Evolutionary conservation across 2,113 vertebrate genomes (phyloP).

Genomic region (Rhinolophus ferrumequinum): DNA sequence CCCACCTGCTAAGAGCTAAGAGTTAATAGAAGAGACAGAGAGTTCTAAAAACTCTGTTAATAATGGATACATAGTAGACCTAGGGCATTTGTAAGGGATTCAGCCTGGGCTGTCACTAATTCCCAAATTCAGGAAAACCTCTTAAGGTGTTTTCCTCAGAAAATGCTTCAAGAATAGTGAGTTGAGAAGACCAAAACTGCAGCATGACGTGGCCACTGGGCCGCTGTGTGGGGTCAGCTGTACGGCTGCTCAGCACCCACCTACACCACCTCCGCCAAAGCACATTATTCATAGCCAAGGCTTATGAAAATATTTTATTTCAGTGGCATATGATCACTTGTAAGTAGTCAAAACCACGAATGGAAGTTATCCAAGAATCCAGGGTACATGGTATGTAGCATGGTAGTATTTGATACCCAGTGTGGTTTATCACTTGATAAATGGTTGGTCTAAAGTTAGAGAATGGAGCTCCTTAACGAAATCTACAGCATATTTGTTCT

Average conservation of each 20-base stretch:
- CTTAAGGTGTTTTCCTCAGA: not conserved
- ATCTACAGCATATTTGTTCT: not conserved
- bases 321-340: not conserved
- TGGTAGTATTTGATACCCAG: not conserved
- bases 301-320: not conserved
- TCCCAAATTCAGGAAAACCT: not conserved
- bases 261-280: not conserved
- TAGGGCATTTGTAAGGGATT: not conserved
- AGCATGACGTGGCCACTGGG: too few species aligned
- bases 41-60: not conserved
- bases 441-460: not conserved
- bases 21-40: not conserved
- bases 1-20: not conserved
- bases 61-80: not conserved
- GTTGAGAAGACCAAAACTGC: not conserved
- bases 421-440: not conserved
- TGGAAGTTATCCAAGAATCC: not conserved
- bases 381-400: accelerated
- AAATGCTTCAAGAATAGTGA: not conserved
- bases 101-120: not conserved
- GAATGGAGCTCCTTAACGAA: not conserved
- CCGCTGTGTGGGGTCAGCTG: not conserved
- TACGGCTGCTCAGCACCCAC: too few species aligned
- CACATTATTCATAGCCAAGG: not conserved
- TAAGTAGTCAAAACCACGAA: not conserved